Evolutionary conservation across 2,113 vertebrate species (phyloP), one percentile per base, ranked within the genome.

Genomic region (Tringa solitaria): DNA sequence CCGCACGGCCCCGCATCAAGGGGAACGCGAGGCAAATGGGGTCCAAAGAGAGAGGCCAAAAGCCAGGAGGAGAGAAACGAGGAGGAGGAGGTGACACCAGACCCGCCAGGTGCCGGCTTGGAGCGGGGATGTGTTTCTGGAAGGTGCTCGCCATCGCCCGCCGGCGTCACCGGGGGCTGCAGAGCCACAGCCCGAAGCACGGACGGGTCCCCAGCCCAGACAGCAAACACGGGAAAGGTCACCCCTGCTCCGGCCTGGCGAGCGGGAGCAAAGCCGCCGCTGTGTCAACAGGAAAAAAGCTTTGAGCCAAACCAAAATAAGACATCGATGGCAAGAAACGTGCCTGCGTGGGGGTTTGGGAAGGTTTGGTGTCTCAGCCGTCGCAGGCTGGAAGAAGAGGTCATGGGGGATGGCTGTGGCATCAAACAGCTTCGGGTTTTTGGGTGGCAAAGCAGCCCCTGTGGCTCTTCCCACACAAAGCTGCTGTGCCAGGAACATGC

Each of bases 171-270:
- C 1, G 16, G 50, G n/a, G 35, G 63, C 72, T 81, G 90, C 35
- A 28, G 39, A 67, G 88, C 56, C 1, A 1, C 48, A 51, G 30
- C 43, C 67, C 4, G 1, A 35, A 50, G 79, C 83, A n/a, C 4
- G 6, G 79, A 53, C 5, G 14, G 73, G 61, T 75, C 65, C 53
- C 4, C 12, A 68, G 53, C 67, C 79, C 95, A 79, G 76, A 93
- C 79, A 79, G 91, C 87, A 96, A 96, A 95, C 82, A 94, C 3
- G 0, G 87, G 54, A 95, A 96, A 96, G 89, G 94, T 95, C 93
- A 95, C 65, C 78, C 46, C 57, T 48, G 84, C 78, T 76, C 76
- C 13, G 56, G 45, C 39, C 80, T 35, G 6, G 80, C n/a, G 8
- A 51, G 61, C 53, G 33, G 8, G 1, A 85, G 87, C 57, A 68